Conservation (phyloP, 2,113 vertebrate genomes). For the Nipponia nippon region DNA sequence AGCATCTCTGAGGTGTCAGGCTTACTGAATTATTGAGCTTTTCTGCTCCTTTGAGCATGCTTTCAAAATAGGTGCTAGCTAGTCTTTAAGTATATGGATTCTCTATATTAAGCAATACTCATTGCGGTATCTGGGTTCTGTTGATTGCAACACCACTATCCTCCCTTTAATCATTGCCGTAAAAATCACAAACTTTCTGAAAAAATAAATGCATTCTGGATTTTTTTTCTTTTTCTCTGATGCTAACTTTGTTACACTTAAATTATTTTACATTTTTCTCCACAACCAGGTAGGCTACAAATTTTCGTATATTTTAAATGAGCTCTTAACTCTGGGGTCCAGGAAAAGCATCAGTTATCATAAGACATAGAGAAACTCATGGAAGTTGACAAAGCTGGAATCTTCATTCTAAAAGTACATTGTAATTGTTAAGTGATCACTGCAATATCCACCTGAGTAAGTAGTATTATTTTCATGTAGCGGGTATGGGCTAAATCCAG, state of each 20-base stretch:
- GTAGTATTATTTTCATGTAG: background rate
- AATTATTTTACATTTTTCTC: background rate
- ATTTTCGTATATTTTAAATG: background rate
- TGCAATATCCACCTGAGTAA: background rate
- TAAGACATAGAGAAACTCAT: background rate
- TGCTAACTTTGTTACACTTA: background rate
- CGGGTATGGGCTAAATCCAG: background rate
- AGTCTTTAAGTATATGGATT: background rate
- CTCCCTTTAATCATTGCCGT: background rate
- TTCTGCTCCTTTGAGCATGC: background rate
- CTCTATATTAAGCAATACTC: background rate
- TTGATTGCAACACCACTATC: background rate
- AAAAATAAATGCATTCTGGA: background rate
- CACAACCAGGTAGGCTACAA: background rate
- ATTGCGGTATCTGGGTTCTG: background rate
- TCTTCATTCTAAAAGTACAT: background rate
- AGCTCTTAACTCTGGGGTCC: background rate
- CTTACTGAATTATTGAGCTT: constrained; percentile 23
- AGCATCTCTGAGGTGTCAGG: background rate
- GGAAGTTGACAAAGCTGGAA: background rate
- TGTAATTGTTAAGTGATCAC: background rate
- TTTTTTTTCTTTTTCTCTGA: background rate
- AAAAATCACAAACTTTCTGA: background rate
- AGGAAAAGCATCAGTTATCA: background rate
- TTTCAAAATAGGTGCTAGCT: constrained; percentile 7